Evolutionary conservation across 30 jellyfish, hydroid and myxozoan species (phyloP), one percentile per base, ranked within the genome.

Genomic region (Chironex yamaguchii): DNA sequence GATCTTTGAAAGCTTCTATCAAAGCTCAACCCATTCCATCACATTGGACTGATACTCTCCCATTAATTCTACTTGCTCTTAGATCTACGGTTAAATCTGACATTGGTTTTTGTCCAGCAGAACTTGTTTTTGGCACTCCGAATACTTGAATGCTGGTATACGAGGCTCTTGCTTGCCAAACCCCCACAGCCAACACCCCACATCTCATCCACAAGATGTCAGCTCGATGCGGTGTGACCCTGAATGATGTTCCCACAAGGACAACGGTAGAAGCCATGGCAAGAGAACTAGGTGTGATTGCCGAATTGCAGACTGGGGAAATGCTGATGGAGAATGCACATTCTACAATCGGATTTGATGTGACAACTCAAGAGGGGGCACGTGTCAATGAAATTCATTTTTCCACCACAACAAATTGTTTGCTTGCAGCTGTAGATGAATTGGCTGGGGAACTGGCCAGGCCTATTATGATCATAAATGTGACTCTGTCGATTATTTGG

Each of bases 331-430:
- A 23, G 11, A 25, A 52, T 29, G 29, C 25, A 28, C 34, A 77
- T 77, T 42, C 64, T 25, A 27, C 89, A 54, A 2, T 77, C 34
- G 83, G 78, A 34, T 77, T 51, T 77, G 89, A 34, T 77, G 89
- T 80, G 23, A 77, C 89, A 52, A 77, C 89, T 17, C 89, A 77
- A 42, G 89, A 77, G 29, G 89, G 89, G 13, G 89, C 33, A 3
- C 79, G 54, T 52, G 58, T 52, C 12, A 77, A 77, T 54, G 79
- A 67, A 64, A 25, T 54, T n/a, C 34, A 36, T 1, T 33, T 77
- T 12, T 50, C 83, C 0, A 77, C 89, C 26, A 51, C 34, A 54
- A 50, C 62, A 22, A 0, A 28, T 26, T 17, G 77, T 25, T 25
- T 50, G 3, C 80, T 63, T 22, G 52, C 13, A 50, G 79, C 83